Conservation (phyloP, 2,888 invertebrate species). For the Himalopsyche tibetana region DNA sequence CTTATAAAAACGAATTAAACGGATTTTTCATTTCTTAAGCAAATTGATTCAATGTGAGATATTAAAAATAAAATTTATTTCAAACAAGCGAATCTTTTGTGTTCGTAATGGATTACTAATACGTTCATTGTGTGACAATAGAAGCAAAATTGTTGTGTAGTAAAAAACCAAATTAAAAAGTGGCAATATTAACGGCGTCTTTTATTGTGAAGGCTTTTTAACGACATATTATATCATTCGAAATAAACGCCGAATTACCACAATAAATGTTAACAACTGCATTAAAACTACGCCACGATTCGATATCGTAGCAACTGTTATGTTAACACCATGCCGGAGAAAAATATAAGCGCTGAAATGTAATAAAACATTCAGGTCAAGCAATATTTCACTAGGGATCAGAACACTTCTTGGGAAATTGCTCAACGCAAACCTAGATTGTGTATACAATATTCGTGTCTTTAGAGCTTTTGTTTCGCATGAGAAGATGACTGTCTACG, state of each 20-base stretch:
- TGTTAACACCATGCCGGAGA: slow-evolving; percentile 47
- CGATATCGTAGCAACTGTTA: slow-evolving; percentile 48
- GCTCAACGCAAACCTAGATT: slow-evolving; percentile 47
- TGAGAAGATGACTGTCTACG: slow-evolving; percentile 49
- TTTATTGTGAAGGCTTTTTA: not conserved
- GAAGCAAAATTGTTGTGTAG: too few relatives aligned
- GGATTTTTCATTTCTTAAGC: too few relatives aligned
- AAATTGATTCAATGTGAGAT: too few relatives aligned
- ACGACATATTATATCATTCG: slow-evolving; percentile 3
- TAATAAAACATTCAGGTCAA: slow-evolving; percentile 61
- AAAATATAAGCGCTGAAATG: slow-evolving; percentile 56
- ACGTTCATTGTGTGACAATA: too few relatives aligned
- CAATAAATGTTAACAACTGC: slow-evolving; percentile 38
- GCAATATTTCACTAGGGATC: slow-evolving; percentile 61
- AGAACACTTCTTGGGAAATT: slow-evolving; percentile 55
- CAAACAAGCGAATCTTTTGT: too few relatives aligned
- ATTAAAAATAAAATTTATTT: too few relatives aligned
- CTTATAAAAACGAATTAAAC: too few relatives aligned
- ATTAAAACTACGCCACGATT: slow-evolving; percentile 52
- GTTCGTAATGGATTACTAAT: too few relatives aligned
- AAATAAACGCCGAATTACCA: slow-evolving; percentile 22
- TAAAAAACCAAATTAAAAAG: too few relatives aligned
- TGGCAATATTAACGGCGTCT: too few relatives aligned
- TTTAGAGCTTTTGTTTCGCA: slow-evolving; percentile 45
- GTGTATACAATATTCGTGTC: slow-evolving; percentile 39